Conservation (phyloP, 1,140 invertebrate genomes). For the Cotesia vestalis region DNA sequence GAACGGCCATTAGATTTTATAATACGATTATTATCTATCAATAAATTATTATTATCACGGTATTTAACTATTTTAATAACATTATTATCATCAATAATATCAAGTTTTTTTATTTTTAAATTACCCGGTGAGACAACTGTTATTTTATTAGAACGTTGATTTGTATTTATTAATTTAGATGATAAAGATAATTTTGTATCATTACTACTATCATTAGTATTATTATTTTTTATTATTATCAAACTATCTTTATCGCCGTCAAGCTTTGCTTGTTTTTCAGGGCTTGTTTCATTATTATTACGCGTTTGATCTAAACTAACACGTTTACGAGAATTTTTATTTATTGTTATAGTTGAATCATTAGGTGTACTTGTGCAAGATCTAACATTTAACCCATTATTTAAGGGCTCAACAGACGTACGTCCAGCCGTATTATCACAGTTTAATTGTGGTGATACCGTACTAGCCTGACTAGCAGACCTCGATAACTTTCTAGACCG, state of each 20-base stretch:
- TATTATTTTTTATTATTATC: neutral
- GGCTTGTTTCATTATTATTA: conserved; percentile 51
- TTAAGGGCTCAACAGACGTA: conserved; percentile 50
- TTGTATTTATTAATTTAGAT: conserved; percentile 31
- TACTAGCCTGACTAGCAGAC: conserved; percentile 48
- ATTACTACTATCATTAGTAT: conserved; percentile 38
- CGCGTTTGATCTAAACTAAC: conserved; percentile 49
- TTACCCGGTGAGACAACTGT: conserved; percentile 8
- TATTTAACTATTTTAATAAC: too few species aligned
- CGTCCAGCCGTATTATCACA: conserved; percentile 62
- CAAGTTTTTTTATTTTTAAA: conserved; percentile 18
- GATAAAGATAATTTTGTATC: conserved; percentile 42
- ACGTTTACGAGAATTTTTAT: conserved; percentile 59
- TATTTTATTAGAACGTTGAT: conserved; percentile 14
- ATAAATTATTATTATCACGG: too few species aligned
- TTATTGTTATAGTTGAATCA: conserved; percentile 13
- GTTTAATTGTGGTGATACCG: conserved; percentile 59
- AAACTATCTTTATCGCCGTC: conserved; percentile 27
- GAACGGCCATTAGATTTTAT: conserved; percentile 48
- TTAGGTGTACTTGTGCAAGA: conserved; percentile 24
- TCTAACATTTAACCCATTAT: conserved; percentile 42
- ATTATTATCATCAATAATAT: neutral
- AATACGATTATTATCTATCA: too few species aligned
- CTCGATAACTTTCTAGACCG: conserved; percentile 51
- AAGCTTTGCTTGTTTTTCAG: conserved; percentile 60